Conservation (phyloP, 2,888 invertebrate genomes). For the Metacarcinus magister region DNA sequence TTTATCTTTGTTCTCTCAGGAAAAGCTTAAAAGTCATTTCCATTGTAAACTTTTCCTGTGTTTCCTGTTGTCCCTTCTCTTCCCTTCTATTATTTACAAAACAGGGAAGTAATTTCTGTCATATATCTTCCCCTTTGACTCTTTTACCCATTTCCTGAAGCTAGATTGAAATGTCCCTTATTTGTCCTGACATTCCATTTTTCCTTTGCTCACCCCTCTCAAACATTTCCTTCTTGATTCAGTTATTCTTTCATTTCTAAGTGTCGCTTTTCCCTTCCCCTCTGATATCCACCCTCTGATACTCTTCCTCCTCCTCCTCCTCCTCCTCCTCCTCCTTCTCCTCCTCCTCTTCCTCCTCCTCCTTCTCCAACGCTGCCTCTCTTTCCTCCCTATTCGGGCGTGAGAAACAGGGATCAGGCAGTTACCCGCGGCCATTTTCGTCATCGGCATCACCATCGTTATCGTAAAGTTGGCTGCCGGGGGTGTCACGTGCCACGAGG, state of each 20-base stretch:
- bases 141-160: neutral
- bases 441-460: slow-evolving; percentile 70
- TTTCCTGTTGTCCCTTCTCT: neutral
- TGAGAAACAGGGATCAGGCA: slow-evolving; percentile 75
- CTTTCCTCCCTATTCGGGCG: slow-evolving; percentile 56
- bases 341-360: neutral
- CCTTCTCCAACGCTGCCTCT: slow-evolving; percentile 1
- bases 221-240: slow-evolving; percentile 27
- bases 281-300: neutral
- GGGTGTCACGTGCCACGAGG: slow-evolving; percentile 66
- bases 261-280: neutral
- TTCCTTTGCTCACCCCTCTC: neutral
- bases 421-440: slow-evolving; percentile 74
- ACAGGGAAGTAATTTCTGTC: neutral
- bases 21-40: neutral
- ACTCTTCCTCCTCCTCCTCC: neutral
- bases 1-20: neutral
- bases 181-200: neutral
- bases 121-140: neutral
- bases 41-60: neutral
- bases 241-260: slow-evolving; percentile 13
- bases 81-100: neutral
- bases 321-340: neutral
- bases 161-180: neutral
- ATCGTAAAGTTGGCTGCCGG: slow-evolving; percentile 71